Evolutionary conservation across 2,888 invertebrate genomes (phyloP), one percentile per base, ranked within the genome.

Genomic region (Lithosia quadra): DNA sequence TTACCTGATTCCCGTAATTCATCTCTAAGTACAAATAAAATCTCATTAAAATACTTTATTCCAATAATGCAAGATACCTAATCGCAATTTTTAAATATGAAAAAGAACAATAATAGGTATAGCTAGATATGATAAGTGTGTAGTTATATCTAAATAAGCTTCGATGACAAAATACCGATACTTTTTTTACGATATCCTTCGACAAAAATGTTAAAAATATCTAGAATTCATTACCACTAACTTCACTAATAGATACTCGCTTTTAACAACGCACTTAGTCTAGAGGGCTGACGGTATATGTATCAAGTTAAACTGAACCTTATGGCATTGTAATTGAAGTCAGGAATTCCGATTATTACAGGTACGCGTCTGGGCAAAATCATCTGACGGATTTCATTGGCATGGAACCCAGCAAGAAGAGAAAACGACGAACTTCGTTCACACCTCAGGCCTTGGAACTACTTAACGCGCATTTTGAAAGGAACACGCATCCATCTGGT

Each of bases 401-500:
- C 53, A 98, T 98, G 90, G 99, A 99, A 90, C 99, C 99, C 7
- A 98, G 98, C 72, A 99, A 99, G 95, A 99, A 99, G 88, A 96
- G 99, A 84, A 99, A 99, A 95, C 95, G 99, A 84, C 96, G 99
- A 86, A 99, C 99, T 53, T 99, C 99, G 0, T 99, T 99, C 94
- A 99, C 99, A 7, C 99, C 99, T 1, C 98, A 99, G 91, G 99
- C 99, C 18, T 93, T 99, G 84, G 99, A 99, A 92, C 95, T 99
- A 75, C 96, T 99, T 71, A 99, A 99, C 91, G 98, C 98, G 69
- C 98, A 99, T 93, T 99, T 99, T 89, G 99, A 99, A 92, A 96
- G 98, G 85, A 99, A 99, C 94, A 99, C 99, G 68, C 99, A 99
- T 96, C 99, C 99, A 53, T 99, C 99, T 92, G 99, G 99, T 99